Percentiles rank a stretch among this genome's conserved stretches.
Conservation (phyloP, 2,797 vertebrate genomes). For the Neosalanx taihuensis region DNA sequence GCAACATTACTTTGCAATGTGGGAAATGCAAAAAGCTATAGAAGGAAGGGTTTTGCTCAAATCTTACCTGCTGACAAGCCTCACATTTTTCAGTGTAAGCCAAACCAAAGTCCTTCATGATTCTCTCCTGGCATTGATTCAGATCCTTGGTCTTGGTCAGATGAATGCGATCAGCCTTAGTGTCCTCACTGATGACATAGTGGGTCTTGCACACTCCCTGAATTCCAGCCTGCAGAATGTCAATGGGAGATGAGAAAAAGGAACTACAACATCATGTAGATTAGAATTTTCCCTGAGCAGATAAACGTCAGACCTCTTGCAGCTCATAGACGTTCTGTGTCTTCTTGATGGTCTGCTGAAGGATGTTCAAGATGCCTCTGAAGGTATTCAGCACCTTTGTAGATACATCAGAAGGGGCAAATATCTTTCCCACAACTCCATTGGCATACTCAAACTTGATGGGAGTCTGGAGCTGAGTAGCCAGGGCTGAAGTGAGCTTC, state of each 20-base stretch:
- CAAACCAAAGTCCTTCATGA: conserved; percentile 63
- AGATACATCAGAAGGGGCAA: conserved; percentile 51
- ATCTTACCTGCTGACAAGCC: conserved; percentile 71
- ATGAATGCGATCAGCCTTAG: conserved; percentile 55
- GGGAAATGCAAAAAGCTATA: conserved; percentile 22
- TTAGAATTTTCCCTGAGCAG: neutral
- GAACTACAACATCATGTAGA: neutral
- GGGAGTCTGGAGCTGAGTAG: conserved; percentile 67
- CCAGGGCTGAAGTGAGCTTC: conserved; percentile 68
- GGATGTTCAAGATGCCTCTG: neutral
- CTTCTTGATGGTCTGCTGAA: neutral
- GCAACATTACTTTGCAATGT: conserved; percentile 53
- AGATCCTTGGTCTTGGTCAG: conserved; percentile 82
- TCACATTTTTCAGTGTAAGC: conserved; percentile 56
- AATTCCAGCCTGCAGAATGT: conserved; percentile 66
- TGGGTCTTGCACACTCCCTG: conserved; percentile 81
- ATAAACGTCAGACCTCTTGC: neutral
- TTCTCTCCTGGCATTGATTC: conserved; percentile 73
- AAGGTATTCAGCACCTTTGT: neutral
- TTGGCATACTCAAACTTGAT: conserved; percentile 78
- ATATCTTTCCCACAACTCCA: conserved; percentile 69
- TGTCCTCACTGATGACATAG: conserved; percentile 75
- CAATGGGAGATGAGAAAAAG: conserved; percentile 11
- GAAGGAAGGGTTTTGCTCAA: conserved; percentile 29
- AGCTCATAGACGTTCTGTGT: conserved; percentile 4